Evolutionary conservation across 2,797 vertebrate species (phyloP), one percentile per base, ranked within the genome.

Genomic region (Micromesistius poutassou): DNA sequence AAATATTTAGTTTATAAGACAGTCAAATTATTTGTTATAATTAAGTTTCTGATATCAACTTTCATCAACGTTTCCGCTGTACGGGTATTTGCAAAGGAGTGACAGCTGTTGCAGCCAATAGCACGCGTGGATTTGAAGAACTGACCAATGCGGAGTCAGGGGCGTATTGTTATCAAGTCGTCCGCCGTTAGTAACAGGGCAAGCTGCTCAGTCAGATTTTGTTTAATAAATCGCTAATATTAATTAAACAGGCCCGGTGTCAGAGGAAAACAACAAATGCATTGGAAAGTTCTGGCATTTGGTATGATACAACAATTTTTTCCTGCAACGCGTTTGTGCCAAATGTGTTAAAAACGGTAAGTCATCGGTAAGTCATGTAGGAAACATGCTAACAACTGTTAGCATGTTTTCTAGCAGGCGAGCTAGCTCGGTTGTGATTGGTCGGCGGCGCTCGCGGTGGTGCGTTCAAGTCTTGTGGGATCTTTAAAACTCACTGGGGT

Each of bases 1-100:
- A 74, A 68, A 76, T 33, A 42, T 88, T 84, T 74, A 0, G n/a
- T 68, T 68, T 28, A 79, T 71, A 80, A 42, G 19, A 35, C 0
- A 74, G 84, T 81, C 80, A 85, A 82, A 30, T 31, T 85, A 86
- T 86, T 89, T 79, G 72, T 62, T 68, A 83, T 85, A 81, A 85
- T 90, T 75, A 91, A 92, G 90, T 93, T 92, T 89, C 80, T 87
- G 83, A 83, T 87, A 81, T 90, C 87, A 92, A 93, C 90, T 93
- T 93, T 92, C 87, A 81, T 85, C 75, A 81, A 90, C 87, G 90
- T 91, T 93, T 93, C 92, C 92, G 91, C 91, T 92, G 86, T 92
- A 90, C 87, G 90, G 91, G 87, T 75, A 89, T 93, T 91, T 85
- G 83, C 36, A 0, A 68, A 4, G 30, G 84, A 92, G 0, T 74